Percentiles rank a stretch among this genome's conserved stretches.
Conservation (phyloP, 1,140 invertebrate genomes). For the Micrasema longulum region DNA sequence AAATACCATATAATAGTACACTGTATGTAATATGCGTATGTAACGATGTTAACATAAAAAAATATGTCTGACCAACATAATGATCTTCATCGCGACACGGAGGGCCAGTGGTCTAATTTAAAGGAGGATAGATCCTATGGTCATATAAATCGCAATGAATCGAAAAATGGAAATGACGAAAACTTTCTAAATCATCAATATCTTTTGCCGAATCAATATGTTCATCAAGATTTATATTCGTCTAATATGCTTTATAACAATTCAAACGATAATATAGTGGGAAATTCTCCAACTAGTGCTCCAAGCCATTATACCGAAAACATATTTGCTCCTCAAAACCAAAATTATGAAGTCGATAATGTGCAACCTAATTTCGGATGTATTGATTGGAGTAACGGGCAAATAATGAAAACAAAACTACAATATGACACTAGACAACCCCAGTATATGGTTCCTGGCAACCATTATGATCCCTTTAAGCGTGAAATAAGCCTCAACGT, state of each 20-base stretch:
- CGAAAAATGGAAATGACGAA: constrained; percentile 23
- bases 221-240: constrained; percentile 35
- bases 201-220: constrained; percentile 35
- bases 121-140: constrained; percentile 31
- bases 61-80: constrained; percentile 39
- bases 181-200: constrained; percentile 31
- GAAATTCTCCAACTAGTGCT: background rate
- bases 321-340: constrained; percentile 24
- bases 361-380: constrained; percentile 59
- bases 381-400: constrained; percentile 64
- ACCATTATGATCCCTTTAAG: constrained; percentile 64
- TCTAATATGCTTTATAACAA: constrained; percentile 30
- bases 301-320: constrained; percentile 34
- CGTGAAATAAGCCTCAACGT: constrained; percentile 54
- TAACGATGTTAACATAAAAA: constrained; percentile 22
- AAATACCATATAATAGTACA: too few relatives aligned
- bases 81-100: constrained; percentile 39
- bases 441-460: constrained; percentile 61
- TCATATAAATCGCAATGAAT: constrained; percentile 16
- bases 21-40: too few relatives aligned
- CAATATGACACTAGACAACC: constrained; percentile 63
- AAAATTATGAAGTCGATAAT: constrained; percentile 26
- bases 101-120: constrained; percentile 40
- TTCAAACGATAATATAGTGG: constrained; percentile 22
- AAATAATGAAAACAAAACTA: constrained; percentile 57